Evolutionary conservation across 2,888 invertebrate genomes (phyloP).

Genomic region (Onthophagus sagittarius): DNA sequence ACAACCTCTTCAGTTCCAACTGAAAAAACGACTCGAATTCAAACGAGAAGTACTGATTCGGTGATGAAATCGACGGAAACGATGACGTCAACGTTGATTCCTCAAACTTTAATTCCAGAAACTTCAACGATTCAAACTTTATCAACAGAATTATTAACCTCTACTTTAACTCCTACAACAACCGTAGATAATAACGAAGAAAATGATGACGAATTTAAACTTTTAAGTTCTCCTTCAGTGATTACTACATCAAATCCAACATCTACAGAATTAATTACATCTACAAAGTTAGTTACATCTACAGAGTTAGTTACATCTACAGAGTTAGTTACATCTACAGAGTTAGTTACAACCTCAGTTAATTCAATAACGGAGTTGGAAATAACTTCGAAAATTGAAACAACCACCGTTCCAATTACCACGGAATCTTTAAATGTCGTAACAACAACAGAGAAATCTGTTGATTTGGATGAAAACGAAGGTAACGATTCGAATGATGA

Average conservation of each 20-base stretch:
- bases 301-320: background rate
- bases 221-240: too few species aligned
- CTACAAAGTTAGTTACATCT: background rate
- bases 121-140: conserved; percentile 7
- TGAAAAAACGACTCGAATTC: conserved; percentile 20
- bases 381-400: background rate
- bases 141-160: conserved; percentile 4
- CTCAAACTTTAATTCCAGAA: conserved; percentile 1
- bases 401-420: background rate
- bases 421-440: background rate
- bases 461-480: conserved; percentile 1
- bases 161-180: background rate
- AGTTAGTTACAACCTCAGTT: background rate
- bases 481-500: background rate
- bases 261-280: too few species aligned
- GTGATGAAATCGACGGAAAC: conserved; percentile 28
- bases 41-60: conserved; percentile 36
- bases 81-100: background rate
- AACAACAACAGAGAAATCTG: background rate
- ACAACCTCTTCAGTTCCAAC: background rate
- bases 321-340: background rate
- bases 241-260: too few species aligned
- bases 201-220: too few species aligned
- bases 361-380: background rate
- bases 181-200: too few species aligned